Conservation (phyloP, 2,797 vertebrate species). For the Squalus acanthias region DNA sequence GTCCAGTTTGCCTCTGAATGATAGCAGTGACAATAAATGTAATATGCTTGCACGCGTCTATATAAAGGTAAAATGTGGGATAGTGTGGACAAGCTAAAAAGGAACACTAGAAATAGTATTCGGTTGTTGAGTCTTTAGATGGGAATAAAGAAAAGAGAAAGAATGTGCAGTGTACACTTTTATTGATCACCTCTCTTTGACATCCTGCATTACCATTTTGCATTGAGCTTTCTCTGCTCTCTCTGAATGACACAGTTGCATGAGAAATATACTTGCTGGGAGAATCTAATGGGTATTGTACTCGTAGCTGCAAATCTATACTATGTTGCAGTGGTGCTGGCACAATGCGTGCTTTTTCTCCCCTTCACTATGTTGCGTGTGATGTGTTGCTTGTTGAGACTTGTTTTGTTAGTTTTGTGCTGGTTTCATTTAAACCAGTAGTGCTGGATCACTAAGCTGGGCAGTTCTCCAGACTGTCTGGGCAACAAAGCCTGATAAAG, state of each 20-base stretch:
- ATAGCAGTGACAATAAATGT: not conserved
- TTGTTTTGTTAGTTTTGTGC: not conserved
- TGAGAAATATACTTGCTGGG: slow-evolving; percentile 18
- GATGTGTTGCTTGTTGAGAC: not conserved
- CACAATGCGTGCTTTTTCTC: not conserved
- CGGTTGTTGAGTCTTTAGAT: not conserved
- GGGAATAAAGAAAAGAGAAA: not conserved
- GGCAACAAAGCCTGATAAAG: slow-evolving; percentile 26
- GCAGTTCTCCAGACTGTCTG: not conserved
- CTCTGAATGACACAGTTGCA: slow-evolving; percentile 36
- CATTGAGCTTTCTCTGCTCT: slow-evolving; percentile 51
- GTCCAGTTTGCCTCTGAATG: not conserved
- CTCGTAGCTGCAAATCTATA: not conserved
- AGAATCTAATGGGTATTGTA: slow-evolving; percentile 5
- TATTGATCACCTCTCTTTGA: slow-evolving; percentile 42
- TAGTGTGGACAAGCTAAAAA: not conserved
- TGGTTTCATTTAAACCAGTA: not conserved
- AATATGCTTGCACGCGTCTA: not conserved
- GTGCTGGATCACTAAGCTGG: no score
- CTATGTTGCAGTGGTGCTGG: not conserved
- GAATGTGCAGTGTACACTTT: not conserved
- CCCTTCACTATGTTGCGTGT: not conserved
- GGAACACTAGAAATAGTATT: not conserved
- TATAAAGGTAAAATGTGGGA: not conserved
- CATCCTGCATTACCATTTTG: slow-evolving; percentile 52